A percentile compares a stretch with the other conserved stretches of the same genome.
Evolutionary conservation across 2,113 vertebrate genomes (phyloP).

Genomic region (Mormyrus iriodes): DNA sequence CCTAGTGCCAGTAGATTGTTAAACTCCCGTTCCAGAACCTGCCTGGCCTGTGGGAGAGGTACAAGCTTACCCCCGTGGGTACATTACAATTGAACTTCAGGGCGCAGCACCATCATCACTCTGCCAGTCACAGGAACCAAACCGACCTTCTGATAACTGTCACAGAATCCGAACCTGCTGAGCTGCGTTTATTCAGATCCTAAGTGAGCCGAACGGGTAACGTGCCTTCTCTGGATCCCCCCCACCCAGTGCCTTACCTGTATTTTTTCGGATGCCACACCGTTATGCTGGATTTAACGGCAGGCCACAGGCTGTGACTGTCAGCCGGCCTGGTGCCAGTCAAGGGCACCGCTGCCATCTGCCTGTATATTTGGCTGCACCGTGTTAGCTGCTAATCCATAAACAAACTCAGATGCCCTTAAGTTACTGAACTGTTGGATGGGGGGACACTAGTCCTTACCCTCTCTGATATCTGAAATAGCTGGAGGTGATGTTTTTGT

Average conservation of each 20-base stretch:
- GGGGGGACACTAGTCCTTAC: not conserved
- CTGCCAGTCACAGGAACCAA: not conserved
- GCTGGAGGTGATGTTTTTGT: not conserved
- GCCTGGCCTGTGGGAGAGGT: conserved; percentile 72
- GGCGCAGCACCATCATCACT: not conserved
- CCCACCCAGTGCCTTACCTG: no score
- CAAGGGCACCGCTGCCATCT: not conserved
- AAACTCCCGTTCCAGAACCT: conserved; percentile 93
- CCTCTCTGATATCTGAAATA: not conserved
- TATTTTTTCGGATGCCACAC: no score
- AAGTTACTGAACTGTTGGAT: not conserved
- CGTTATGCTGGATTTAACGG: not conserved
- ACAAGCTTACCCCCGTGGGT: not conserved
- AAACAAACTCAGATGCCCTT: not conserved
- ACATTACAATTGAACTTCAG: not conserved
- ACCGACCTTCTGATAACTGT: not conserved
- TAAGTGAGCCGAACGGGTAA: not conserved
- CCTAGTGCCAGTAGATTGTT: conserved; percentile 89
- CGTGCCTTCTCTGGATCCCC: not conserved
- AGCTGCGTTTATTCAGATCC: no score
- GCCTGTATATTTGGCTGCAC: not conserved
- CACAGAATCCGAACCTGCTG: not conserved
- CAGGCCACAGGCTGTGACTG: not conserved
- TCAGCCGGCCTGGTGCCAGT: not conserved
- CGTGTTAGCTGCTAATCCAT: not conserved